Evolutionary conservation across 2,113 vertebrate species (phyloP).

Genomic region (Opisthocomus hoazin): DNA sequence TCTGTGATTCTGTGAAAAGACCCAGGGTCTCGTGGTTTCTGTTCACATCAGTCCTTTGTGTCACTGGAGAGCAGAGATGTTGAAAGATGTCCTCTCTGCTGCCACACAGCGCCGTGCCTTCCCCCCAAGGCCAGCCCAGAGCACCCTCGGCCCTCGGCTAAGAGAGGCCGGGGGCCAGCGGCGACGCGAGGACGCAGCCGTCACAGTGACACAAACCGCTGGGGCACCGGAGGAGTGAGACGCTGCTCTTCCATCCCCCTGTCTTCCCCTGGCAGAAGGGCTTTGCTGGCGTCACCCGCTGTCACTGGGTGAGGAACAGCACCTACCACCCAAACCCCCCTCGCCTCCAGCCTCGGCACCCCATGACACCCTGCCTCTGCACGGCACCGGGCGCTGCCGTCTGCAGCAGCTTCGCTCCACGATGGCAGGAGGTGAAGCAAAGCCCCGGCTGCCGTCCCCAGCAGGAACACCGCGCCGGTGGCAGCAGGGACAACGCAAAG

Average conservation of each 20-base stretch:
- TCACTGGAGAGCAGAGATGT: rapidly evolving
- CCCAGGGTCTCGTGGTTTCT: rapidly evolving
- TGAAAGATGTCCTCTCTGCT: not conserved
- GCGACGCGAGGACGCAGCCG: rapidly evolving
- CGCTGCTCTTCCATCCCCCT: not conserved
- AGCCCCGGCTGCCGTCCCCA: not conserved
- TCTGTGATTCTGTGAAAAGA: too few relatives aligned
- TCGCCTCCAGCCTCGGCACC: not conserved
- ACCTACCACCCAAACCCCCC: not conserved
- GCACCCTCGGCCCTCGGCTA: not conserved
- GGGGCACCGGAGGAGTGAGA: rapidly evolving
- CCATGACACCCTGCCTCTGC: not conserved
- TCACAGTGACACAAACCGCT: not conserved
- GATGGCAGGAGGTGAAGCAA: not conserved
- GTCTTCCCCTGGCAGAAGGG: not conserved
- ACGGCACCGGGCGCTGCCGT: not conserved
- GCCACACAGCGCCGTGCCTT: not conserved
- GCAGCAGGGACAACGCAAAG: not conserved
- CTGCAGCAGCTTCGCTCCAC: not conserved
- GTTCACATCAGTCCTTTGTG: not conserved
- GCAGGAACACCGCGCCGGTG: not conserved
- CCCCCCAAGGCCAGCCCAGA: not conserved
- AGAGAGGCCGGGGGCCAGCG: not conserved
- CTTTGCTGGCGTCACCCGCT: not conserved
- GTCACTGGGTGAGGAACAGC: not conserved